These are phyloP conservation scores for Pantherophis vulpinus DNA, from an alignment of 2,797 vertebrate genomes.

Conservation along the genomic window DNA sequence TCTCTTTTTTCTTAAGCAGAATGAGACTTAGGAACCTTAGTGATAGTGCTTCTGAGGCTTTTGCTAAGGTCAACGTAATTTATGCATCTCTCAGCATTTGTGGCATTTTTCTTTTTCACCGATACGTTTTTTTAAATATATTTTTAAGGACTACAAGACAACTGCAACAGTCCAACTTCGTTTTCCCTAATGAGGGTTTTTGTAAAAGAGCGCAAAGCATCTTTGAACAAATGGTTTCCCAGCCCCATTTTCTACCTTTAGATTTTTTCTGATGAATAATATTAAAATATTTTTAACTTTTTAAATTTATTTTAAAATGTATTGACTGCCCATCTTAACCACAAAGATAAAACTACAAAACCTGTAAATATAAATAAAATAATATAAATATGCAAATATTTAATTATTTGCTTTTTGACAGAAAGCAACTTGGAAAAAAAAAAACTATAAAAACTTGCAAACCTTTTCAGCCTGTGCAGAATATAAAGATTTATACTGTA, in stretches of 20 bases:
- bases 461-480: background rate
- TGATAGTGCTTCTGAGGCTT: background rate
- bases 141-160: background rate
- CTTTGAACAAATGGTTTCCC: background rate
- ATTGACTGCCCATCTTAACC: background rate
- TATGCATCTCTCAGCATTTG: background rate
- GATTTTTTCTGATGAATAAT: background rate
- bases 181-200: background rate
- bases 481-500: background rate
- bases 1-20: background rate
- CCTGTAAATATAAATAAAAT: background rate
- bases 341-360: background rate
- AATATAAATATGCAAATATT: background rate
- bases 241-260: background rate
- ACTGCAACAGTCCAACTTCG: background rate
- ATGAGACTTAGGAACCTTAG: background rate
- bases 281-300: background rate
- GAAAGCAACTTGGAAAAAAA: background rate
- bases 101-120: background rate
- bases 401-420: too few species aligned
- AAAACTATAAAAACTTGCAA: background rate
- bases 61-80: background rate
- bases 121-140: background rate
- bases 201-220: background rate
- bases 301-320: background rate